Base-by-base conservation (phyloP, 2,888 invertebrate species). In the Acholoe squamosa region DNA sequence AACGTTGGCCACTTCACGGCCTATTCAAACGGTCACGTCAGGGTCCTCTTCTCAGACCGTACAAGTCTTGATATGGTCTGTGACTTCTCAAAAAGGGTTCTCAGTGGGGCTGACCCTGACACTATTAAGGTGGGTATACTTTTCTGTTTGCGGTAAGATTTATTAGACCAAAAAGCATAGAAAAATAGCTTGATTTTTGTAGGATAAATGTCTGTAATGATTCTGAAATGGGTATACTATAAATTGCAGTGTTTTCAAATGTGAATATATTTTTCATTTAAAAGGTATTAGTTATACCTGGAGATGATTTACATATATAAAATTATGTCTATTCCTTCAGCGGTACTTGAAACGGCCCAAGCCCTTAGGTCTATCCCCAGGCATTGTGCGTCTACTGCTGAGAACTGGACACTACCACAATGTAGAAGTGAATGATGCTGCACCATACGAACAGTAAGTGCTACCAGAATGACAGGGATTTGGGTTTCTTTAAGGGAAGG, bases 1-100 rank as follows among this genome's bases (percentile, higher is more conserved):
- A 94, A 93, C 0, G 92, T 94, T 28, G 95, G 95, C 0, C 92
- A 93, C 54, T 95, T 95, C 91, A 92, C 93, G 7, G 95, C 95
- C 22, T 93, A 93, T 92, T 94, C 94, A 19, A 95, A 94, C 89
- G 95, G 95, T 3, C 93, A 94, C 89, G 93, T 95, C 31, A 91
- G 94, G 10, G 92, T 95, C 7, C 92, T 94, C 61, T 95, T 95
- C 92, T 92, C 93, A 10, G 95, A 95, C 91, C 90, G 95, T 12
- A 94, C 94, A 16, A 92, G 94, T 28, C 92, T 95, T 0, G 95
- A 95, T 67, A 94, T 94, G 94, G 33, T 22, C 16, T 91, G 28
- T 54, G 92, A 92, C 89, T 91, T 91, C 86, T 71, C 54, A 28
- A 52, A 90, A 25, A 43, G 90, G 61, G 31, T 91, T 12, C 56